phyloP scores from a whole-genome alignment of 2,113 vertebrate species.

The Pitta sordida region DNA sequence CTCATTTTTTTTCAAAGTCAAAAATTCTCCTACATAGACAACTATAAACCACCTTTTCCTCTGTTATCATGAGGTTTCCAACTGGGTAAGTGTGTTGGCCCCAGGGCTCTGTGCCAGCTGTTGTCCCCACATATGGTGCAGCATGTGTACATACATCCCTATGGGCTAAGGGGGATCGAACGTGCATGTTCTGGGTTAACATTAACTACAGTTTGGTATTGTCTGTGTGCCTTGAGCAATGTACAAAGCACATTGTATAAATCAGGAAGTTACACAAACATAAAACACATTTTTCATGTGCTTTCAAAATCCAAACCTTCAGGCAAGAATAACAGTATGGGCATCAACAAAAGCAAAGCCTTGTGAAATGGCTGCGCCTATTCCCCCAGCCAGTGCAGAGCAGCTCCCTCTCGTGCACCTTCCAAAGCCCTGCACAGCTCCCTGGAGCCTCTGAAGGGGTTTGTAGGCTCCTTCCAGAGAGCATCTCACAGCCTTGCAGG shows the following conservation, averaged over 20 bases:
- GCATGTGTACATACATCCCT: neutral
- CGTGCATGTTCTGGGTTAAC: neutral
- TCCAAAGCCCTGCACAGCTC: neutral
- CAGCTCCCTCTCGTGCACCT: neutral
- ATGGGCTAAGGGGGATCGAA: neutral
- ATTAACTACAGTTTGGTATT: neutral
- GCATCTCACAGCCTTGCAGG: neutral
- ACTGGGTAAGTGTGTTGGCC: neutral
- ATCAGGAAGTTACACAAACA: conserved; percentile 13
- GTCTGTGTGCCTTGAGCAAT: conserved; percentile 31
- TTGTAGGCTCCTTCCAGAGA: neutral
- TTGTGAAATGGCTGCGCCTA: neutral
- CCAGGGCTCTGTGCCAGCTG: conserved; percentile 16
- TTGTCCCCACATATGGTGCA: neutral
- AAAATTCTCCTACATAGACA: neutral
- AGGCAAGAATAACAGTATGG: neutral
- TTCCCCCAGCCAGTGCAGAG: neutral
- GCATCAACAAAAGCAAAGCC: neutral
- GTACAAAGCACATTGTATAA: neutral
- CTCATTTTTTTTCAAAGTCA: no score
- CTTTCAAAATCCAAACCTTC: conserved; percentile 22
- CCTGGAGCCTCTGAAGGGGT: neutral
- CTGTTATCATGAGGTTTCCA: neutral
- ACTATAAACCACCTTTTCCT: neutral
- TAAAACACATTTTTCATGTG: conserved; percentile 20